A percentile compares a stretch with the other conserved stretches of the same genome.
Evolutionary conservation across 2,113 vertebrate genomes (phyloP).

Genomic region (Urocitellus parryii): DNA sequence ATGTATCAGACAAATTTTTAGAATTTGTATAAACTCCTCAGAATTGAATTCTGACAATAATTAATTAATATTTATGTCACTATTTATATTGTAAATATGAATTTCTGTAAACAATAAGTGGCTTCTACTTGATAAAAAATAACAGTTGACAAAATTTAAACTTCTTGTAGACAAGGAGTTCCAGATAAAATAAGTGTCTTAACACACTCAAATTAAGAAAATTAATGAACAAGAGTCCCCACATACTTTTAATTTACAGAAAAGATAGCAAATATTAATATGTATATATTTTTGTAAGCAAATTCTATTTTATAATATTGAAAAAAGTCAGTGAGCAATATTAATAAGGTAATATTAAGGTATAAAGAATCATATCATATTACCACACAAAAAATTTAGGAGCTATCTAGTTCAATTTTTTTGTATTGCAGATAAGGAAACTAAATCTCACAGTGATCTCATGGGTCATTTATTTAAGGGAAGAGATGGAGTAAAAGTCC

Average conservation of each 20-base stretch:
- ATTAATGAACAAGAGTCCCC: not conserved
- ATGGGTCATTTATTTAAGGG: not conserved
- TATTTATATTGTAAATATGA: not conserved
- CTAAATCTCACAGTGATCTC: not conserved
- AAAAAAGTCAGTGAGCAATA: not conserved
- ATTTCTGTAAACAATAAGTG: not conserved
- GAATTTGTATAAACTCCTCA: not conserved
- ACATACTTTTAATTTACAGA: not conserved
- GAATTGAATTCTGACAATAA: not conserved
- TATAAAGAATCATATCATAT: not conserved
- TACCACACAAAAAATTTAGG: not conserved
- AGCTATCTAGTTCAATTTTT: not conserved
- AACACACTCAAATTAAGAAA: not conserved
- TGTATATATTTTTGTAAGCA: not conserved
- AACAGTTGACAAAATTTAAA: not conserved
- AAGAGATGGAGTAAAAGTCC: not conserved
- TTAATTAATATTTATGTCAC: constrained; percentile 17
- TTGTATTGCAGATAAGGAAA: constrained; percentile 45
- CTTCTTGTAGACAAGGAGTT: not conserved
- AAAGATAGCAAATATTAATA: not conserved
- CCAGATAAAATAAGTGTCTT: not conserved
- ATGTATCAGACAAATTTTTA: not conserved
- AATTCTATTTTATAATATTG: not conserved
- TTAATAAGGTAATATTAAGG: constrained; percentile 16
- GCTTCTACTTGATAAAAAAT: not conserved